phyloP scores from a whole-genome alignment of 2,113 vertebrate genomes.

The Peromyscus californicus region DNA sequence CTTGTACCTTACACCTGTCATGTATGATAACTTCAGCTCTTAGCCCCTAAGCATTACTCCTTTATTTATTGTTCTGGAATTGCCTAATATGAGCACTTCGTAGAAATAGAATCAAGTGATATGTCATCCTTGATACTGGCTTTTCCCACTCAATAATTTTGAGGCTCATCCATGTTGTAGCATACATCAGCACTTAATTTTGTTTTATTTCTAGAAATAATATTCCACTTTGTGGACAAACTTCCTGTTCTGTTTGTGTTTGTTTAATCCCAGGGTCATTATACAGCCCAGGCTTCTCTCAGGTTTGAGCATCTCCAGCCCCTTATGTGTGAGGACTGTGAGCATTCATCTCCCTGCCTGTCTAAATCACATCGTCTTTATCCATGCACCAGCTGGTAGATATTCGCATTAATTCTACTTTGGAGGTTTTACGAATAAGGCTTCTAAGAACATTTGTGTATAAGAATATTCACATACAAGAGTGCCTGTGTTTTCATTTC shows the following conservation, averaged over 20 bases:
- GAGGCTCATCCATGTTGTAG: neutral
- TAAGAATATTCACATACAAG: neutral
- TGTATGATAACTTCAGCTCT: neutral
- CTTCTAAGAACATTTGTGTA: neutral
- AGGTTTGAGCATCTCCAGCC: too few relatives aligned
- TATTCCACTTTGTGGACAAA: neutral
- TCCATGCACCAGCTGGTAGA: neutral
- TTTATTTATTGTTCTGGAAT: neutral
- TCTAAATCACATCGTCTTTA: neutral
- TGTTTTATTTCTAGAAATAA: slow-evolving; percentile 15
- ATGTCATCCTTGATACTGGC: too few relatives aligned
- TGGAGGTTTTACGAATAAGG: neutral
- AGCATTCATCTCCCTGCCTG: too few relatives aligned
- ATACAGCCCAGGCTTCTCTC: neutral
- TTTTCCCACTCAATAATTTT: slow-evolving; percentile 30
- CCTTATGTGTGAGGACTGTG: neutral
- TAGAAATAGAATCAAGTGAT: neutral
- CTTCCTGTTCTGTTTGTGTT: neutral
- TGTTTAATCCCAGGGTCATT: neutral
- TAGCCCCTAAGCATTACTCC: neutral
- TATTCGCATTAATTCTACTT: neutral
- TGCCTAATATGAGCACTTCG: neutral
- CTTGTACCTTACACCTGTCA: neutral
- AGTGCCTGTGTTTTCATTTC: neutral
- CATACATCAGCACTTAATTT: neutral